A percentile compares a stretch with the other conserved stretches of the same genome.
These are phyloP conservation scores for Caenorhabditis macrosperma DNA, from an alignment of 2,888 invertebrate genomes.

Conservation along the genomic window DNA sequence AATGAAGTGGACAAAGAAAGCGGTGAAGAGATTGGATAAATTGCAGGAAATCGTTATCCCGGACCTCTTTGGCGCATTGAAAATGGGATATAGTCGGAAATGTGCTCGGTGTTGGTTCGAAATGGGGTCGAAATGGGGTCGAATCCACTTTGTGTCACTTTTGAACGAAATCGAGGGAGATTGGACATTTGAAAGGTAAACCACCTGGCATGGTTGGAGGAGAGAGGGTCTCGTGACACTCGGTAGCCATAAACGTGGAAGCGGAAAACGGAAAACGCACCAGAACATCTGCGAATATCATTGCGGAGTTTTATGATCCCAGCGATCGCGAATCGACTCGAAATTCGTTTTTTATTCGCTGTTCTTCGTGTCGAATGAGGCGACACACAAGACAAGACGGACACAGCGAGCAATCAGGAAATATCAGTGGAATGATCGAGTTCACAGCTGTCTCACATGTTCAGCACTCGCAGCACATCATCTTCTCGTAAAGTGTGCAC, in stretches of 20 bases:
- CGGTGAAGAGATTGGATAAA: slow-evolving; percentile 15
- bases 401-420: neutral
- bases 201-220: slow-evolving; percentile 14
- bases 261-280: slow-evolving; percentile 37
- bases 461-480: slow-evolving; percentile 1
- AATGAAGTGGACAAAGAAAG: slow-evolving; percentile 44
- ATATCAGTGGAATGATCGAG: slow-evolving; percentile 28
- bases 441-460: slow-evolving; percentile 38
- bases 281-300: slow-evolving; percentile 58
- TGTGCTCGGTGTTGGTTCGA: neutral
- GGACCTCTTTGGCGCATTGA: neutral
- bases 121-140: neutral
- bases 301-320: slow-evolving; percentile 45
- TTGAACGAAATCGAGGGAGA: neutral
- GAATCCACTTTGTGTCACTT: neutral
- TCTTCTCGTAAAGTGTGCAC: slow-evolving; percentile 2
- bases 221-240: neutral
- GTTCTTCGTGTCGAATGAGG: neutral
- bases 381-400: neutral
- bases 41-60: slow-evolving; percentile 52
- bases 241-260: slow-evolving; percentile 20
- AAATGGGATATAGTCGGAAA: neutral
- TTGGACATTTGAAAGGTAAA: neutral
- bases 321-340: slow-evolving; percentile 29
- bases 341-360: slow-evolving; percentile 11